phyloP scores from a whole-genome alignment of 2,797 vertebrate genomes.

The Oreochromis grahami region DNA sequence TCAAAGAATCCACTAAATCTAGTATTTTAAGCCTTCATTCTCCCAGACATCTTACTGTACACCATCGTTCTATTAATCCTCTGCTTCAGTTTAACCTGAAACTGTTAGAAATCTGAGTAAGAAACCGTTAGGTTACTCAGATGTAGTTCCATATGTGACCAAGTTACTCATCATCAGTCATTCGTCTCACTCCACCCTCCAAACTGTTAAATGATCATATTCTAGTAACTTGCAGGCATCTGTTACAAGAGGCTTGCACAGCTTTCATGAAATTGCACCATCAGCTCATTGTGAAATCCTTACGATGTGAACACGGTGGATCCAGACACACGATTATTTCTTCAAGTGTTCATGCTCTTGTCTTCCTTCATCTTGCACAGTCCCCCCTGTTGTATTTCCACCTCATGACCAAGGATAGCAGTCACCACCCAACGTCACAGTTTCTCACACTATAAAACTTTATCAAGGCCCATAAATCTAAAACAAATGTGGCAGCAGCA shows the following conservation, averaged over 20 bases:
- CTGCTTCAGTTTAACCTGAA: not conserved
- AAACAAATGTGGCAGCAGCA: not conserved
- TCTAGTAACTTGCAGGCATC: not conserved
- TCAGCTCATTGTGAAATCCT: not conserved
- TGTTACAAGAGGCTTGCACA: not conserved
- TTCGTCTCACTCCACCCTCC: not conserved
- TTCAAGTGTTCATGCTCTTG: not conserved
- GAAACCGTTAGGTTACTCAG: not conserved
- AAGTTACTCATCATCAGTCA: not conserved
- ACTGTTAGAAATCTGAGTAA: not conserved
- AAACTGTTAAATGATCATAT: not conserved
- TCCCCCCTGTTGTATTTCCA: not conserved
- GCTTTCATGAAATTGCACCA: not conserved
- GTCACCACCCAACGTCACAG: not conserved
- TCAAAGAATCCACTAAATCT: not conserved
- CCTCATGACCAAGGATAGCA: not conserved
- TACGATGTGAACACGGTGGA: not conserved
- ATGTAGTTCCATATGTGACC: not conserved
- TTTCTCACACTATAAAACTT: not conserved
- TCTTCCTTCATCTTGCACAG: not conserved
- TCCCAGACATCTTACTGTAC: not conserved
- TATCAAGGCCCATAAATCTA: conserved; percentile 2
- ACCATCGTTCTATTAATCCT: not conserved
- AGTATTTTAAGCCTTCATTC: not conserved
- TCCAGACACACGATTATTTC: not conserved